These are phyloP conservation scores for Dasypogon diadema DNA, from an alignment of 2,888 invertebrate species.

Conservation along the genomic window DNA sequence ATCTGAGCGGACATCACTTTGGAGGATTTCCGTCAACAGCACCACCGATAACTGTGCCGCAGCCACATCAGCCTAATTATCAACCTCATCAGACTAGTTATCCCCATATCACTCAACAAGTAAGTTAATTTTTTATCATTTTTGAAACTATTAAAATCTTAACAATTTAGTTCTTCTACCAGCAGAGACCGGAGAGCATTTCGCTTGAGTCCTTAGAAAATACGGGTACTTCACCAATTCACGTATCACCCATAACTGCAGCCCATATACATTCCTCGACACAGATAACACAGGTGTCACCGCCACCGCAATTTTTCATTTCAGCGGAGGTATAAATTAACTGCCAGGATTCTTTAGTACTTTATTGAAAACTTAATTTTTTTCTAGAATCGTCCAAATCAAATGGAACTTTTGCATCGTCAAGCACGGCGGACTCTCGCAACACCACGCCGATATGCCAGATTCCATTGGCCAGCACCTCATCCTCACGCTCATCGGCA, in stretches of 20 bases:
- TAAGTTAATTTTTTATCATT: conserved; percentile 57
- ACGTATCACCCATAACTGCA: conserved; percentile 69
- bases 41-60: conserved; percentile 61
- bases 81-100: conserved; percentile 58
- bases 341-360: not conserved
- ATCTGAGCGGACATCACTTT: conserved; percentile 63
- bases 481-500: conserved; percentile 64
- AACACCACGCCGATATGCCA: conserved; percentile 71
- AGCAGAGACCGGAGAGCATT: conserved; percentile 65
- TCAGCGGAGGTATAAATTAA: conserved; percentile 64
- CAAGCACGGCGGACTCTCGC: conserved; percentile 68
- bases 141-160: conserved; percentile 9
- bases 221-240: conserved; percentile 64
- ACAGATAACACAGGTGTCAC: conserved; percentile 70
- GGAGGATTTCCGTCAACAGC: conserved; percentile 62
- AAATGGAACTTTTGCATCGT: conserved; percentile 60
- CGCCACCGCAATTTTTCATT: conserved; percentile 70
- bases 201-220: conserved; percentile 67
- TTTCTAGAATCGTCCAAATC: conserved; percentile 60
- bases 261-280: conserved; percentile 68
- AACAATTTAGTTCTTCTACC: conserved; percentile 3
- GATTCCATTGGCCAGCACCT: conserved; percentile 70
- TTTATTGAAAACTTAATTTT: not conserved
- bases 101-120: conserved; percentile 68
- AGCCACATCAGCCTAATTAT: conserved; percentile 58